A percentile compares a stretch with the other conserved stretches of the same genome.
These are phyloP conservation scores for Synanthedon tipuliformis DNA, from an alignment of 2,888 invertebrate species.

Conservation along the genomic window DNA sequence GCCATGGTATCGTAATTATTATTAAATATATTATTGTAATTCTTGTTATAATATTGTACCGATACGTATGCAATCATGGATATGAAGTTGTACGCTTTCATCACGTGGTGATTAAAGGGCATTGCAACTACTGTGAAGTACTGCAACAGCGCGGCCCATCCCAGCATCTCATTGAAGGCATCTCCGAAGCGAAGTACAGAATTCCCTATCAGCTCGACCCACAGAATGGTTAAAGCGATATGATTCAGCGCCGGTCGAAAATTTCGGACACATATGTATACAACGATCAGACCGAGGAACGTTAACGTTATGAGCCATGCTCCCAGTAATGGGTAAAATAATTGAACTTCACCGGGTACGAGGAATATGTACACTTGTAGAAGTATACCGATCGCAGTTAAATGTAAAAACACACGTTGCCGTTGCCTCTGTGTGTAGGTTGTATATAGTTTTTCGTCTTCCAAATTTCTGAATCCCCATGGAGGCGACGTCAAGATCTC, in stretches of 20 bases:
- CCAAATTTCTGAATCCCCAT: slow-evolving; percentile 46
- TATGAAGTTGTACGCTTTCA: slow-evolving; percentile 38
- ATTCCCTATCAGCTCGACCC: slow-evolving; percentile 44
- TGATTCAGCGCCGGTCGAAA: slow-evolving; percentile 72
- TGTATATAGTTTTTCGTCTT: slow-evolving; percentile 50
- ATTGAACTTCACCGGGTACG: slow-evolving; percentile 50
- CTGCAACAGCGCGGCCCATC: slow-evolving; percentile 80
- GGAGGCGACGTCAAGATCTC: slow-evolving; percentile 22
- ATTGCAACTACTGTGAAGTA: slow-evolving; percentile 81
- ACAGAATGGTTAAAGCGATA: slow-evolving; percentile 74
- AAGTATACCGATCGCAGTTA: slow-evolving; percentile 40
- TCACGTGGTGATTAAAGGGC: slow-evolving; percentile 66
- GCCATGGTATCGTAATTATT: too few species aligned
- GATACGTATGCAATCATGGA: slow-evolving; percentile 38
- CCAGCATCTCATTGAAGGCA: slow-evolving; percentile 73
- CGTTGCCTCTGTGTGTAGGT: slow-evolving; percentile 51
- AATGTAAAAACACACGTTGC: slow-evolving; percentile 47
- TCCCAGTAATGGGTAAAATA: slow-evolving; percentile 35
- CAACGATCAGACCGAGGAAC: slow-evolving; percentile 29
- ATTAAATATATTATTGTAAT: neutral
- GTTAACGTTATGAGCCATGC: slow-evolving; percentile 27
- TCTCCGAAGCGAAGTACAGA: slow-evolving; percentile 61
- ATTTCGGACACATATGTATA: slow-evolving; percentile 28
- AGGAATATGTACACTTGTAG: slow-evolving; percentile 44
- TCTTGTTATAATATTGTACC: slow-evolving; percentile 49